Percentiles rank a stretch among this genome's conserved stretches.
These are phyloP conservation scores for Eupeodes luniger DNA, from an alignment of 2,888 invertebrate genomes.

Conservation along the genomic window DNA sequence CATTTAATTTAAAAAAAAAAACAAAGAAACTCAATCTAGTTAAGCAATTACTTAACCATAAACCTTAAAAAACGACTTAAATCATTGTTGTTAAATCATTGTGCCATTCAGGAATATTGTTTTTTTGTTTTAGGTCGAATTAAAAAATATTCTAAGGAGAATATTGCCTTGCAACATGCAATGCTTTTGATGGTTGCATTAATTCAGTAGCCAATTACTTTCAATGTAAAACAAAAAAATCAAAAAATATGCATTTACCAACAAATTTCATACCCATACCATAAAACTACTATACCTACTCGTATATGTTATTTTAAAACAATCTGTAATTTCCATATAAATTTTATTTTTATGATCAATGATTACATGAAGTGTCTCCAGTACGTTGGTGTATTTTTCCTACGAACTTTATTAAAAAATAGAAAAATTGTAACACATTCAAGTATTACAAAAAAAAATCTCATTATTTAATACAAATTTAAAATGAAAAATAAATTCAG, in stretches of 20 bases:
- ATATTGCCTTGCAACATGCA: constrained; percentile 45
- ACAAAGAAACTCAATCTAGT: no score
- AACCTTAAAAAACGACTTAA: not conserved
- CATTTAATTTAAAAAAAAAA: no score
- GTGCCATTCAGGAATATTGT: not conserved
- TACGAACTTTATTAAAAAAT: not conserved
- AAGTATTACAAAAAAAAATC: no score
- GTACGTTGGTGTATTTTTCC: not conserved
- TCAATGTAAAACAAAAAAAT: not conserved
- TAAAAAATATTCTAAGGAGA: constrained; percentile 22
- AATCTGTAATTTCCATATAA: constrained; percentile 54
- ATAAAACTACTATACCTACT: not conserved
- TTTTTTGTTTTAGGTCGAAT: constrained; percentile 25
- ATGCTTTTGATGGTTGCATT: constrained; percentile 15
- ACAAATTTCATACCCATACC: no score
- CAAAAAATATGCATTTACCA: not conserved
- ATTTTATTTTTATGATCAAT: constrained; percentile 38
- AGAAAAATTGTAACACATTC: no score
- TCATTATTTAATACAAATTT: no score
- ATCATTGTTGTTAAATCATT: not conserved
- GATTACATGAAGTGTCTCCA: not conserved
- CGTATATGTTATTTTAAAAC: constrained; percentile 6
- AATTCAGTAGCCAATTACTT: constrained; percentile 64
- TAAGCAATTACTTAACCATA: no score
- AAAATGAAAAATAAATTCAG: no score